These are phyloP conservation scores for Hirtodrosophila trivittata DNA, from an alignment of 2,888 invertebrate genomes.

Conservation along the genomic window DNA sequence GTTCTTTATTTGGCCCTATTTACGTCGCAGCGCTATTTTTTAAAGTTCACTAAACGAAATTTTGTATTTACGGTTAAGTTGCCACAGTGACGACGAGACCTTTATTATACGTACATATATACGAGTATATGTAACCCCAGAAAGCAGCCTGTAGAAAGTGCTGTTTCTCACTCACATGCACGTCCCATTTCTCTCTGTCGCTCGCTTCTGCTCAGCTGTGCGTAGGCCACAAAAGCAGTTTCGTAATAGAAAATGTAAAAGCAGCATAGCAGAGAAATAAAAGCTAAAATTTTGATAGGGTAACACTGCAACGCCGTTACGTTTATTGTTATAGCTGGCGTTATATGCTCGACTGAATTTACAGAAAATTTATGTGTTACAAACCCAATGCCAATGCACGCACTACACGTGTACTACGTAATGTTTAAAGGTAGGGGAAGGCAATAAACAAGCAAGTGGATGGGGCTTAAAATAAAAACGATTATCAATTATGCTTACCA, in stretches of 20 bases:
- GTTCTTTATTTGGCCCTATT: slow-evolving; percentile 40
- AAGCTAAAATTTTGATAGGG: slow-evolving; percentile 35
- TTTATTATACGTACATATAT: slow-evolving; percentile 33
- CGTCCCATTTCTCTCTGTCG: slow-evolving; percentile 19
- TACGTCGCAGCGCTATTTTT: slow-evolving; percentile 41
- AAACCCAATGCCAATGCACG: slow-evolving; percentile 53
- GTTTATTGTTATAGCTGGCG: slow-evolving; percentile 39
- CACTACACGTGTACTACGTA: slow-evolving; percentile 18
- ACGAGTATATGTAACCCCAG: slow-evolving; percentile 8
- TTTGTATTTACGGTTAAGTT: slow-evolving; percentile 53
- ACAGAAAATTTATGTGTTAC: slow-evolving; percentile 47
- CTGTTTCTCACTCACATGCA: slow-evolving; percentile 11
- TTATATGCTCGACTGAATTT: slow-evolving; percentile 68
- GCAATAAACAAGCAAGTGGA: not conserved
- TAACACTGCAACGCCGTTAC: slow-evolving; percentile 50
- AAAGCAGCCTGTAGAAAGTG: slow-evolving; percentile 43
- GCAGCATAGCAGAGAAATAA: slow-evolving; percentile 28
- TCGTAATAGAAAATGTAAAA: slow-evolving; percentile 68
- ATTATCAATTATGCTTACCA: slow-evolving; percentile 66
- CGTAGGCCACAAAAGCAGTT: slow-evolving; percentile 65
- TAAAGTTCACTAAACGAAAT: slow-evolving; percentile 31
- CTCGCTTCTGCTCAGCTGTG: slow-evolving; percentile 63
- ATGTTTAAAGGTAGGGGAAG: slow-evolving; percentile 3
- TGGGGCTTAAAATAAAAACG: slow-evolving; percentile 20
- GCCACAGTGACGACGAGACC: slow-evolving; percentile 39